Evolutionary conservation across 2,888 invertebrate genomes (phyloP).

Genomic region (Ichneumoninae sp.): DNA sequence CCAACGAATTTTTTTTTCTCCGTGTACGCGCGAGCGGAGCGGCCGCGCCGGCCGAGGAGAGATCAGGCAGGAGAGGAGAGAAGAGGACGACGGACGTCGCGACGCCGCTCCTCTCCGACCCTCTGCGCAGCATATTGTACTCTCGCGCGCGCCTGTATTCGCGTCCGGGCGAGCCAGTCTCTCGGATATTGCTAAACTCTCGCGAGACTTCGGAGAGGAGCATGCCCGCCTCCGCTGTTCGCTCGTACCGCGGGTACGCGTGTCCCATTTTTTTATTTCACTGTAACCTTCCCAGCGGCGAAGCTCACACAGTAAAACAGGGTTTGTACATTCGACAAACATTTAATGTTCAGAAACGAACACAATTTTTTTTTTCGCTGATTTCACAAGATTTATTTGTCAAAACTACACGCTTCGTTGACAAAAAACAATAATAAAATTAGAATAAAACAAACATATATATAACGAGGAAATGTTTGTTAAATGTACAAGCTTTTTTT

Average conservation of each 20-base stretch:
- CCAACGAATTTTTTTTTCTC: neutral
- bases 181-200: slow-evolving; percentile 61
- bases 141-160: slow-evolving; percentile 32
- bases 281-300: neutral
- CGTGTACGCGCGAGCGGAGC: slow-evolving; percentile 3
- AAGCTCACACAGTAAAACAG: neutral
- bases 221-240: slow-evolving; percentile 41
- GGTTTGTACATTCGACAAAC: neutral
- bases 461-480: no score
- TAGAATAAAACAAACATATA: no score
- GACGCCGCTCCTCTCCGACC: slow-evolving; percentile 26
- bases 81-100: slow-evolving; percentile 37
- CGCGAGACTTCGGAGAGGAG: slow-evolving; percentile 31
- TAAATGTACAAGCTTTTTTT: no score
- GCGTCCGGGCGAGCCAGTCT: slow-evolving; percentile 46
- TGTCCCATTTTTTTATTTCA: slow-evolving; percentile 11
- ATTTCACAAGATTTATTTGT: no score
- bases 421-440: no score
- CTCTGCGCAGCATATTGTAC: slow-evolving; percentile 29
- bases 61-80: slow-evolving; percentile 24
- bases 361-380: neutral
- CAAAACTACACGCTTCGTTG: no score
- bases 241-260: slow-evolving; percentile 18
- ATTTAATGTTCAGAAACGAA: neutral
- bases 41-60: neutral